Base-by-base conservation (phyloP, 1,140 invertebrate species). In the Trichogramma pretiosum region DNA sequence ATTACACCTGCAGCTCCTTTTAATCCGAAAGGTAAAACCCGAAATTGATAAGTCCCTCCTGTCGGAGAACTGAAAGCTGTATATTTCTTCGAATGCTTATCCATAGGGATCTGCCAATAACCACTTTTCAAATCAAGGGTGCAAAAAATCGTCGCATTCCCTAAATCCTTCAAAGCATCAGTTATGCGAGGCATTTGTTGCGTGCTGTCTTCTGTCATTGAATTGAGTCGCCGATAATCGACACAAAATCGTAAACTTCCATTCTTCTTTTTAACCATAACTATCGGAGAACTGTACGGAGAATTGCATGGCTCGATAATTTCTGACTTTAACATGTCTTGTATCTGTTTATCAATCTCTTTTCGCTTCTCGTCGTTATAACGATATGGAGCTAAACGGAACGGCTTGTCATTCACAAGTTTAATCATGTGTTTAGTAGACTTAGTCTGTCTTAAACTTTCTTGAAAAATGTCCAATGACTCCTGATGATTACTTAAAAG, bases 151-250 rank as follows among this genome's bases (percentile, higher is more conserved):
- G 1, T 22, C 4, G 60, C 56, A 7, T 40, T 46, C 5, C 46
- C 28, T 0, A 64, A 23, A 0, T 50, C 33, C 18, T 62, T 52
- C 5, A 65, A 18, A 14, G 53, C 46, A 19, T 59, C 52, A 21
- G 58, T 46, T 2, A 65, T 58, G 1, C 52, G 13, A 0, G 60
- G 56, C 2, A 64, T 16, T 2, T 56, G 55, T 9, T 59, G 58
- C 0, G 56, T 53, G 19, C 55, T 57, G n/a, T 61, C 54, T 3
- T 56, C 56, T 0, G 71, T 77, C 0, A 68, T 52, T 0, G 26
- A 28, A 50, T 78, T 78, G 0, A 76, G 26, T 33, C 37, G 21
- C 5, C 69, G 34, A 42, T 65, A 70, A 56, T 77, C 72, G 0
- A 76, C 52, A 51, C 73, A 77, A 42, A 76, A 73, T 14, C 74